Evolutionary conservation across 2,797 vertebrate species (phyloP).

Genomic region (Sardinella longiceps): DNA sequence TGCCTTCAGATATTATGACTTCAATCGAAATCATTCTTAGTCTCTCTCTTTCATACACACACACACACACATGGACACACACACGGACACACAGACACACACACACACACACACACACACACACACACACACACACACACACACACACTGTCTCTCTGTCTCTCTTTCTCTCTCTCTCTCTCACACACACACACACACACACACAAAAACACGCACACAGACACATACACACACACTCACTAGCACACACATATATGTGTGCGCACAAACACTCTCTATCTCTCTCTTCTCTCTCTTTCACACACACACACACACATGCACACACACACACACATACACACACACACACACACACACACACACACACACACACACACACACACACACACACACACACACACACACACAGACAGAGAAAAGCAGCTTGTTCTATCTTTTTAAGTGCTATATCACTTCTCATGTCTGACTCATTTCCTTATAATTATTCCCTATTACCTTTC

Average conservation of each 20-base stretch:
- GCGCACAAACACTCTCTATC: not conserved
- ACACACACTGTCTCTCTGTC: not conserved
- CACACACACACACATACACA: slow-evolving; percentile 10
- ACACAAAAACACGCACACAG: slow-evolving; percentile 1
- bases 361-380: slow-evolving; percentile 11
- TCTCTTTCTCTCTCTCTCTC: not conserved
- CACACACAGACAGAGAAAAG: not conserved
- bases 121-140: slow-evolving; percentile 31
- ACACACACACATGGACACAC: not conserved
- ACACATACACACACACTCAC: slow-evolving; percentile 9
- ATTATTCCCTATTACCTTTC: not conserved
- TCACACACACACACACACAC: not conserved
- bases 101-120: no score
- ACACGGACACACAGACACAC: no score
- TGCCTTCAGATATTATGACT: slow-evolving; percentile 50
- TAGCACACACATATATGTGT: not conserved
- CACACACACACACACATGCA: not conserved
- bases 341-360: slow-evolving; percentile 45
- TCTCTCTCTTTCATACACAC: not conserved
- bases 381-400: slow-evolving; percentile 13
- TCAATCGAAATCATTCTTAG: slow-evolving; percentile 37
- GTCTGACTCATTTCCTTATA: not conserved
- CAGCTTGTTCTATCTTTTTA: not conserved
- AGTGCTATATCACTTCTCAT: not conserved
- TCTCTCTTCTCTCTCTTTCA: no score